Evolutionary conservation across 1,140 invertebrate species (phyloP).

Genomic region (Pseudomyrmex flavicornis): DNA sequence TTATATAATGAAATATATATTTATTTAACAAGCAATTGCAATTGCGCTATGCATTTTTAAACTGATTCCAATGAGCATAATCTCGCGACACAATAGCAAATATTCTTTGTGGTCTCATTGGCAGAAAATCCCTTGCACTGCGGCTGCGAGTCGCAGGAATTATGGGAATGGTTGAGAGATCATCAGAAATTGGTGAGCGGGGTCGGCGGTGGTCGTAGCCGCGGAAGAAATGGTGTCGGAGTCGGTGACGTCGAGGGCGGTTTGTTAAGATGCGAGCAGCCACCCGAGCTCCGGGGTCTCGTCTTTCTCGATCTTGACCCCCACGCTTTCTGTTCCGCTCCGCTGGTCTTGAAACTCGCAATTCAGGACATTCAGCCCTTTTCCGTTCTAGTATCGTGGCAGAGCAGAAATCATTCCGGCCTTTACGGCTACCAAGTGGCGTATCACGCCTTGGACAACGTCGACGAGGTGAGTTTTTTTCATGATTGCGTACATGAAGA

Average conservation of each 20-base stretch:
- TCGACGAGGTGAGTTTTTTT: conserved; percentile 83
- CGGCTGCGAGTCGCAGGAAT: conserved; percentile 93
- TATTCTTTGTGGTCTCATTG: background rate
- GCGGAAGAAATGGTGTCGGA: conserved; percentile 86
- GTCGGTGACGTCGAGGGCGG: conserved; percentile 80
- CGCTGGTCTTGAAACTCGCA: conserved; percentile 92
- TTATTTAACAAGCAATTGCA: no score
- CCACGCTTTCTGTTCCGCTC: conserved; percentile 92
- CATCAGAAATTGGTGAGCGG: conserved; percentile 90
- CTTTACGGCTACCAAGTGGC: conserved; percentile 92
- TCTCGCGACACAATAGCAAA: conserved; percentile 8
- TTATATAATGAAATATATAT: no score
- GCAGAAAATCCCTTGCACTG: conserved; percentile 94
- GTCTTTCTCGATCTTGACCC: conserved; percentile 92
- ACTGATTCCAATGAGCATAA: background rate
- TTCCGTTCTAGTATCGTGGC: conserved; percentile 94
- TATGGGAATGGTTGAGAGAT: conserved; percentile 95
- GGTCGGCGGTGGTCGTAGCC: conserved; percentile 82
- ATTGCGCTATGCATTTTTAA: background rate
- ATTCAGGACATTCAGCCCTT: conserved; percentile 95
- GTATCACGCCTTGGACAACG: conserved; percentile 91
- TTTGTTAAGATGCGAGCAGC: conserved; percentile 90
- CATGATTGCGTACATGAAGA: background rate
- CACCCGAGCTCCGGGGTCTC: conserved; percentile 90
- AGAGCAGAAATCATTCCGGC: conserved; percentile 94